These are phyloP conservation scores for Sebastes kiyomatsui DNA, from an alignment of 2,797 vertebrate genomes.

Conservation along the genomic window DNA sequence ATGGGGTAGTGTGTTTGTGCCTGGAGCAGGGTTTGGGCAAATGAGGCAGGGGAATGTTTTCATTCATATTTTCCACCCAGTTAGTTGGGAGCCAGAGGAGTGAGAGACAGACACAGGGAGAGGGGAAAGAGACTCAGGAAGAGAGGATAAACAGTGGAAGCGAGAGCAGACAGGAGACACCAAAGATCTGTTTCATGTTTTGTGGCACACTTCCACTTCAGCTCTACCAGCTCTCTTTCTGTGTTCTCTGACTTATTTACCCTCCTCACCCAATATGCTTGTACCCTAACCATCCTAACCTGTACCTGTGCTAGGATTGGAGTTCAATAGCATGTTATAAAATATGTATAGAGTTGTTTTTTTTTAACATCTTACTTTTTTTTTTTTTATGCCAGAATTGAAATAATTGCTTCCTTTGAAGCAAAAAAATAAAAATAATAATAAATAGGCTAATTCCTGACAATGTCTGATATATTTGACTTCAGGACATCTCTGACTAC, in stretches of 20 bases:
- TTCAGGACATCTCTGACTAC: too few relatives aligned
- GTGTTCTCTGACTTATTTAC: too few relatives aligned
- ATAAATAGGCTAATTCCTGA: too few relatives aligned
- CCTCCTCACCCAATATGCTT: not conserved
- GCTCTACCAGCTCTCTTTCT: not conserved
- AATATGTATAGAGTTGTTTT: too few relatives aligned
- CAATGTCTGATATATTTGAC: too few relatives aligned
- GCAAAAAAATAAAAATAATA: too few relatives aligned
- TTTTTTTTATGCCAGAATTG: too few relatives aligned
- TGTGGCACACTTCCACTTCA: conserved; percentile 2
- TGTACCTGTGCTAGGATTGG: not conserved
- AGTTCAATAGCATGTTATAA: not conserved
- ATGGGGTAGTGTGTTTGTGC: conserved; percentile 47
- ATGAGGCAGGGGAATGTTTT: conserved; percentile 64
- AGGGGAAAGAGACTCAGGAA: conserved; percentile 12
- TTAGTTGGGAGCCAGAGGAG: conserved; percentile 62
- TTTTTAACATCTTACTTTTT: too few relatives aligned
- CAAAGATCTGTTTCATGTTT: not conserved
- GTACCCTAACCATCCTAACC: not conserved
- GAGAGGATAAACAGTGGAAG: conserved; percentile 8
- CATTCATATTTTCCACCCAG: conserved; percentile 83
- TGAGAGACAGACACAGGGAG: conserved; percentile 28
- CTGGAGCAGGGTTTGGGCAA: conserved; percentile 52
- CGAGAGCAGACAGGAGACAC: conserved; percentile 12
- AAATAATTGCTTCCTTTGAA: too few relatives aligned